phyloP scores from a whole-genome alignment of 2,797 vertebrate species.

The Chanos chanos region DNA sequence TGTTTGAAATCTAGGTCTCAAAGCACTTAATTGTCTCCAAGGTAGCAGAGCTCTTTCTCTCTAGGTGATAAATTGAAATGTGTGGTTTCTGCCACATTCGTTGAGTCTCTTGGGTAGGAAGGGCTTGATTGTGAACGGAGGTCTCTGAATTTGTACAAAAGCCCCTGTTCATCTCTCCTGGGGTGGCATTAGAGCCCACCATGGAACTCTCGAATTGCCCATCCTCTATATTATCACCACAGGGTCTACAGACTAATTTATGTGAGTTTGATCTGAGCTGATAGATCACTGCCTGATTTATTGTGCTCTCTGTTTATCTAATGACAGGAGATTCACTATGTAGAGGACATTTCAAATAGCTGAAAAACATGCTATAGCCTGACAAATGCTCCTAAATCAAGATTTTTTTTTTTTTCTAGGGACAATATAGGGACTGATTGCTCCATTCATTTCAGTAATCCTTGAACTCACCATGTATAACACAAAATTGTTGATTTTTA shows the following conservation, averaged over 20 bases:
- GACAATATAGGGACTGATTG: constrained; percentile 63
- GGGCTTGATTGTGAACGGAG: constrained; percentile 55
- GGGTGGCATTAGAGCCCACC: constrained; percentile 5
- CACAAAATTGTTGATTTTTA: constrained; percentile 51
- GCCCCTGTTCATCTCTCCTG: constrained; percentile 26
- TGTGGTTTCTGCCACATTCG: constrained; percentile 70
- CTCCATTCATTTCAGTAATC: constrained; percentile 67
- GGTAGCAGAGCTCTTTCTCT: constrained; percentile 63
- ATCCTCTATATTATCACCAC: constrained; percentile 13
- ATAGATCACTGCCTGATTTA: constrained; percentile 28
- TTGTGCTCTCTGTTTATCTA: constrained; percentile 29
- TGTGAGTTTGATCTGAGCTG: constrained; percentile 19
- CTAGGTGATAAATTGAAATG: constrained; percentile 73
- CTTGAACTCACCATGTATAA: constrained; percentile 57
- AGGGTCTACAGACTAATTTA: constrained; percentile 26
- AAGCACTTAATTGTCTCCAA: constrained; percentile 73
- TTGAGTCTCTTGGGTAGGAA: constrained; percentile 57
- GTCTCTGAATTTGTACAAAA: constrained; percentile 30
- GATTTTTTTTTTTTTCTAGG: constrained; percentile 56
- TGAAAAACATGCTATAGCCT: constrained; percentile 39
- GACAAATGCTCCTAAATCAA: constrained; percentile 43
- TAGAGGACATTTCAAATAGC: constrained; percentile 38
- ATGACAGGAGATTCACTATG: constrained; percentile 44
- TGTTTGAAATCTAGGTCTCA: constrained; percentile 76
- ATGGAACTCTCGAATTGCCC: background rate